Percentiles rank a stretch among this genome's conserved stretches.
Evolutionary conservation across 2,888 invertebrate species (phyloP).

Genomic region (Meloe dianella): DNA sequence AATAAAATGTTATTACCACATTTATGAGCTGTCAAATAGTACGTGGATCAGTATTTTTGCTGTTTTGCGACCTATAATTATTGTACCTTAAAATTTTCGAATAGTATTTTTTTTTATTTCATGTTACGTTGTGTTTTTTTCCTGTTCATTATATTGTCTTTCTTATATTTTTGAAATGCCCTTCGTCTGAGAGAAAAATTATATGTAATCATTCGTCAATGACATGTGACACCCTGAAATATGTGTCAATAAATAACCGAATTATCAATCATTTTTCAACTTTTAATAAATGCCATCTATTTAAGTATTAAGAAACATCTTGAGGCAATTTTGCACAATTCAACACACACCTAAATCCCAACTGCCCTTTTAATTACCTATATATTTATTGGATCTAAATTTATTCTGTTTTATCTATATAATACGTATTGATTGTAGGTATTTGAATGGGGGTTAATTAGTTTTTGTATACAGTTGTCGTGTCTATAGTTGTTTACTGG

Average conservation of each 20-base stretch:
- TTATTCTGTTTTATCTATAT: background rate
- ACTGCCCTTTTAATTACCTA: slow-evolving; percentile 8
- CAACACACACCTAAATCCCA: background rate
- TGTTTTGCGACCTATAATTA: slow-evolving; percentile 50
- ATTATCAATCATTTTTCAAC: slow-evolving; percentile 30
- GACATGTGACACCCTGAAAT: slow-evolving; percentile 33
- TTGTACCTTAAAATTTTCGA: slow-evolving; percentile 43
- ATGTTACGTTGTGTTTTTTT: background rate
- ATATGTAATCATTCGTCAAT: slow-evolving; percentile 32
- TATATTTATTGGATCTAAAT: no score
- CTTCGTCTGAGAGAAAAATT: slow-evolving; percentile 36
- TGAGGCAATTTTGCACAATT: slow-evolving; percentile 19
- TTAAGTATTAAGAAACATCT: slow-evolving; percentile 12
- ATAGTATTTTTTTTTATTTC: slow-evolving; percentile 28
- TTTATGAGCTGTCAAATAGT: slow-evolving; percentile 51
- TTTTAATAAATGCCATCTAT: slow-evolving; percentile 26
- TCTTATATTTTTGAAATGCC: slow-evolving; percentile 27
- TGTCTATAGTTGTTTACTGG: slow-evolving; percentile 6
- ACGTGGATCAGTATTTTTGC: slow-evolving; percentile 35
- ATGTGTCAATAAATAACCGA: slow-evolving; percentile 34
- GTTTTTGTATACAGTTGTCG: slow-evolving; percentile 1
- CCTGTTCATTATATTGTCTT: background rate
- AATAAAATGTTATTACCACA: slow-evolving; percentile 51
- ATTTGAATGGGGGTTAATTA: slow-evolving; percentile 1
- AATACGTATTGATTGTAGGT: background rate